Percentiles rank a stretch among this genome's conserved stretches.
Conservation (phyloP, 1,140 invertebrate species). For the Periplaneta americana region DNA sequence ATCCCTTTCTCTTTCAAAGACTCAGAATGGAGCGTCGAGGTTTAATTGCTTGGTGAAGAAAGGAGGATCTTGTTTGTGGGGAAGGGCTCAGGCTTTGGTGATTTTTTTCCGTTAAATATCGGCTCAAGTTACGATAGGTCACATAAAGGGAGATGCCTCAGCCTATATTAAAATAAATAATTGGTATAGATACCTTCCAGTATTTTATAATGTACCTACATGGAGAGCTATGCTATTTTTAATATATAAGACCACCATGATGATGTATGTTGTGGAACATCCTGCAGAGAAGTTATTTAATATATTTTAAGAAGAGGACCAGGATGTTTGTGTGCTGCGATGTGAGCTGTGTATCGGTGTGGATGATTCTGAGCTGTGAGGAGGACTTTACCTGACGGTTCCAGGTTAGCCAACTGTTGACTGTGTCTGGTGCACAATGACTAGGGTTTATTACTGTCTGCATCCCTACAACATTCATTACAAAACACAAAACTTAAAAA, state of each 20-base stretch:
- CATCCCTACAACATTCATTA: neutral
- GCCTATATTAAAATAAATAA: neutral
- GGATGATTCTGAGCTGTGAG: neutral
- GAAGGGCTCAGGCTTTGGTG: neutral
- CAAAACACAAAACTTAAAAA: neutral
- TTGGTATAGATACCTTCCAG: neutral
- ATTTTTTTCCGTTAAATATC: neutral
- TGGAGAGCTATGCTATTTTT: neutral
- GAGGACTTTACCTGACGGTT: neutral
- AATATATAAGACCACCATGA: neutral
- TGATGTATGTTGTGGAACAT: neutral
- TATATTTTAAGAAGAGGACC: neutral
- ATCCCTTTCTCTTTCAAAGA: neutral
- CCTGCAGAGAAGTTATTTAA: neutral
- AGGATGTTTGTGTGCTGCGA: neutral
- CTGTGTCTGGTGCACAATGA: too few relatives aligned
- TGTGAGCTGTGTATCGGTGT: neutral
- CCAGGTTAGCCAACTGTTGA: neutral
- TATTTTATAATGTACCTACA: neutral
- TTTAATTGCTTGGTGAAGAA: neutral
- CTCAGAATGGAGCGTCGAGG: neutral
- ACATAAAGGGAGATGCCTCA: neutral
- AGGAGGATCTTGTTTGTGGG: too few relatives aligned
- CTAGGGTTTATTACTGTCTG: neutral
- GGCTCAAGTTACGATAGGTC: neutral